Base-by-base conservation (phyloP, 1,140 invertebrate genomes). In the Littorina saxatilis region DNA sequence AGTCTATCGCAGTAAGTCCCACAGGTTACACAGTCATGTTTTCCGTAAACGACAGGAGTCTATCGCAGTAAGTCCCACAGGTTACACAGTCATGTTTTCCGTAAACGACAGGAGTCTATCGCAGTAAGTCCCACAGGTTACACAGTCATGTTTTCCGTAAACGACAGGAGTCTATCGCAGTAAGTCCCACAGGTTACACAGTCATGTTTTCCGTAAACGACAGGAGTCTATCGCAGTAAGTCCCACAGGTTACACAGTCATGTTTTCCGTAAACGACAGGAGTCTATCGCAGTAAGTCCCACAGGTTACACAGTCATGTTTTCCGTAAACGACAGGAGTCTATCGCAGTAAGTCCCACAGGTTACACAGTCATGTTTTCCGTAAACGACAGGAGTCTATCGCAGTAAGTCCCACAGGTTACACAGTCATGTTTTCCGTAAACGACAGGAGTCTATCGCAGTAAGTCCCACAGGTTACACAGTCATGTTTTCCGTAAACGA, bases 391-490 rank as follows among this genome's bases (percentile, higher is more conserved):
- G 40, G n/a, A n/a, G 17, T 47, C 35, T 55, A 78, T 2, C 76
- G 55, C 32, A 63, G 55, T 39, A 78, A 39, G 55, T 78, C 76
- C 76, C 76, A 78, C 17, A 27, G 20, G 52, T 72, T 47, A 32
- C 88, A 89, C n/a, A n/a, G n/a, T n/a, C 84, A 89, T 87, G 72
- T 81, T 84, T 3, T 80, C 80, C 13, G 87, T 84, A 15, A 88
- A 90, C 3, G 86, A 82, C 29, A 88, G 40, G n/a, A n/a, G 17
- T 47, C 35, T 55, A 78, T 2, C 76, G 55, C 32, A 63, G 55
- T 39, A 78, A 39, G 55, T 78, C 76, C 76, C 76, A 78, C 17
- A 27, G 20, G 52, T 72, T 47, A 32, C 88, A 89, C n/a, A n/a
- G n/a, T n/a, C 84, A 89, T 87, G 72, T 81, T 84, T 3, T 80